Evolutionary conservation across 2,113 vertebrate genomes (phyloP), one percentile per base, ranked within the genome.

Genomic region (Hydrolagus affinis): DNA sequence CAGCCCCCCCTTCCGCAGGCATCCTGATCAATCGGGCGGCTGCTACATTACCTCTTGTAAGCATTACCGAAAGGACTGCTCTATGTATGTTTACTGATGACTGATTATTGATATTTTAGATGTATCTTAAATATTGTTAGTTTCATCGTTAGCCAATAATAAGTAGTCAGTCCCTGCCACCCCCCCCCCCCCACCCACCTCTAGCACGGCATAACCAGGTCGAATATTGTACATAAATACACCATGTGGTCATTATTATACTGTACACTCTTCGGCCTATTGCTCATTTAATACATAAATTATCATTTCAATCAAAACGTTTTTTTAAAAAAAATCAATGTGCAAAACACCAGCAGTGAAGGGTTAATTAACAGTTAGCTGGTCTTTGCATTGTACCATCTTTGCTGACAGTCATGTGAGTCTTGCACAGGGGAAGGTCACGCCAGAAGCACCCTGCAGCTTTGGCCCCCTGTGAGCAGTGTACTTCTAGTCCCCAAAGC

Each of bases 351-450:
- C 30, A 14, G 28, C 66, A 83, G 25, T 62, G 32, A 83, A 66
- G 62, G 76, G 59, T 80, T 28, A 60, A 62, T 12, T 25, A 62
- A 62, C 28, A 19, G 30, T 30, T 17, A 12, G 28, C 60, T 83
- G 64, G 62, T 64, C 60, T 17, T 78, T 83, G n/a, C 66, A 14
- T 9, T 83, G 15, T 66, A 30, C 78, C 60, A 83, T 83, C 28
- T 64, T 83, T 68, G 62, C 62, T 66, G 0, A 17, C 62, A 83
- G 78, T 83, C 78, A 83, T 83, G 78, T 68, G 62, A 68, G 62
- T 83, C 78, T 32, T 62, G 30, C 73, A 57, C 73, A 15, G n/a
- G 14, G 77, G 77, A 83, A 83, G 23, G 77, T 83, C 77, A 66
- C 77, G 30, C 77, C 28, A 30, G 57, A 62, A 62, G 57, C 76